Base-by-base conservation (phyloP, 2,113 vertebrate species). In the Anoplopoma fimbria region DNA sequence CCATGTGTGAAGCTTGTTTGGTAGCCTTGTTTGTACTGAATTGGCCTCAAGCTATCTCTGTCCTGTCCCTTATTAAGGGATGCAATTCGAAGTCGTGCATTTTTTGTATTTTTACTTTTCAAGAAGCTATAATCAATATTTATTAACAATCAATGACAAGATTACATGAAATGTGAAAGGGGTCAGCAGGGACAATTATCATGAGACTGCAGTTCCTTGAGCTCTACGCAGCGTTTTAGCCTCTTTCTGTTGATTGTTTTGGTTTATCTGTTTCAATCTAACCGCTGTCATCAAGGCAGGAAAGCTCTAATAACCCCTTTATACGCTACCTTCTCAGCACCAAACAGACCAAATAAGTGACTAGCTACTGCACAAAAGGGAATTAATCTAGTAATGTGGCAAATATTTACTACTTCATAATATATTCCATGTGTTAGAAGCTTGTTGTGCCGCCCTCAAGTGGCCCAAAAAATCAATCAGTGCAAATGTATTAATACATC, bases 1-100 rank as follows among this genome's bases (percentile, higher is more conserved):
- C 81, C 64, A 58, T 76, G 88, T 85, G 79, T 91, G 86, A 83
- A 82, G 77, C 57, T 69, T 33, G 23, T 75, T 80, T 69, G 53
- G 71, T 70, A 47, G 78, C 75, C 67, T 85, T 74, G 62, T 84
- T 89, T 85, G 62, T 47, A 79, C 72, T 76, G n/a, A 77, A 79
- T 23, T 71, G 79, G 73, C 75, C 60, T 72, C 31, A 69, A 88
- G 73, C 65, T 36, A 27, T 63, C 9, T 33, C 45, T 71, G 21
- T 51, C 12, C 55, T 71, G 55, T 67, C 47, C 27, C 63, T 70
- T 67, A 78, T 79, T 60, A 34, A 55, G 34, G 17, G 13, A 64
- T 67, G n/a, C 45, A 15, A 53, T 61, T 69, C 42, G 40, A 31
- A 79, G 67, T 51, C 29, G 29, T 67, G 69, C 57, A 40, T 74